Evolutionary conservation across 92 coral and sea anemone genomes (phyloP), one percentile per base, ranked within the genome.

Genomic region (Siderastrea siderea): DNA sequence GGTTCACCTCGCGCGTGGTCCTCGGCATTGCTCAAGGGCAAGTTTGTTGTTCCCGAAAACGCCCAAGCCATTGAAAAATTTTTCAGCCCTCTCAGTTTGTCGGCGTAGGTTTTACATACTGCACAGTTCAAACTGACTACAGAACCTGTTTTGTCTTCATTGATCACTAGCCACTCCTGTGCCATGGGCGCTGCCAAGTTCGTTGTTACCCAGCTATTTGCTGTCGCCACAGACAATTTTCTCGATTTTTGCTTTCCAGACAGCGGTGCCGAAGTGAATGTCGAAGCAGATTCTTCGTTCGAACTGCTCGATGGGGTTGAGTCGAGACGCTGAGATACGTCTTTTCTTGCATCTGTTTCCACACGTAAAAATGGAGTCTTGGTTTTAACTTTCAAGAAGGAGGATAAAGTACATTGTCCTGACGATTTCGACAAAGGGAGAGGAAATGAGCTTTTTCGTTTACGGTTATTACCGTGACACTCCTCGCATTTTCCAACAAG

Each of bases 1-100:
- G 96, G 96, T 55, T 93, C 88, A 62, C 94, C 94, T 74, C 84
- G 62, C 26, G 90, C 90, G 73, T 93, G 93, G 76, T 90, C 94
- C 84, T 86, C 73, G 50, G 89, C 91, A 73, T 91, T 94, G 81
- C 90, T 91, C 60, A 94, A 60, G 66, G 92, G 71, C 44, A 93
- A 91, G 91, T 86, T 94, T 38, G 72, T 77, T 49, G 97, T 91
- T 43, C 95, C 97, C 43, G 78, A 76, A 71, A 89, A 89, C 70
- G 92, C 95, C 92, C 95, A 94, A 84, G 69, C 87, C 68, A 66
- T 72, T 71, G 94, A 87, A 77, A 92, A 80, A 81, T 81, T 87
- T 82, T 87, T 94, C 90, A 90, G 83, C 71, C 98, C 98, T 68
- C 81, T 92, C 58, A 92, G 12, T 50, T 80, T 72, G 68, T 87